Base-by-base conservation (phyloP, 2,797 vertebrate genomes). In the Sebastes vulpes region DNA sequence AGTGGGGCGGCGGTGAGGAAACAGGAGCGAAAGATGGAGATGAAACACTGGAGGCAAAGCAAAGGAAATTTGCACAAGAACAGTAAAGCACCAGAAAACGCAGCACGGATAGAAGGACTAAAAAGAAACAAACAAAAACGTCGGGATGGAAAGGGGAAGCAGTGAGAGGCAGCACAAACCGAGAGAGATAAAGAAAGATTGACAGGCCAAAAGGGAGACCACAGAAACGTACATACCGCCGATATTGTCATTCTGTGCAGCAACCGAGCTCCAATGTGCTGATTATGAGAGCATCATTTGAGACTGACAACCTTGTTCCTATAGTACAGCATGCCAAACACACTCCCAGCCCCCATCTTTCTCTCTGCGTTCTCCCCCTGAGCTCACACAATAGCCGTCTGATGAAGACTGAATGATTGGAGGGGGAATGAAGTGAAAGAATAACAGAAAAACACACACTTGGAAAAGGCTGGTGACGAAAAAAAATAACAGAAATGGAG, bases 321-420 rank as follows among this genome's bases (percentile, higher is more conserved):
- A 77, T 61, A 84, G 80, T 85, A 79, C 72, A 78, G 89, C 81
- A 81, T 82, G 91, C 89, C 87, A 90, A 92, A 88, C 82, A 85
- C 76, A 89, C 72, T 82, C 71, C 80, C 84, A 82, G 80, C 87
- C 86, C 87, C 80, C 78, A 77, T 78, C 78, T 48, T 57, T 81
- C 77, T 72, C 76, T 65, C 84, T 28, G 63, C 57, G 38, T 65
- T 79, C 77, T 81, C 83, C 78, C 72, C 79, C 83, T 53, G 82
- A 81, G 80, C 91, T 87, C 70, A 58, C 90, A 95, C 93, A 96
- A 96, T 94, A 89, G 92, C 82, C 57, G 69, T 86, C 89, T 96
- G 95, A 95, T 94, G 94, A 94, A 92, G 84, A 93, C 88, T 66
- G 85, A 88, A 82, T 90, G 91, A 92, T 85, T 90, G 92, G 89